A percentile compares a stretch with the other conserved stretches of the same genome.
These are phyloP conservation scores for Hypotaenidia philippensis DNA, from an alignment of 2,797 vertebrate genomes.

Conservation along the genomic window DNA sequence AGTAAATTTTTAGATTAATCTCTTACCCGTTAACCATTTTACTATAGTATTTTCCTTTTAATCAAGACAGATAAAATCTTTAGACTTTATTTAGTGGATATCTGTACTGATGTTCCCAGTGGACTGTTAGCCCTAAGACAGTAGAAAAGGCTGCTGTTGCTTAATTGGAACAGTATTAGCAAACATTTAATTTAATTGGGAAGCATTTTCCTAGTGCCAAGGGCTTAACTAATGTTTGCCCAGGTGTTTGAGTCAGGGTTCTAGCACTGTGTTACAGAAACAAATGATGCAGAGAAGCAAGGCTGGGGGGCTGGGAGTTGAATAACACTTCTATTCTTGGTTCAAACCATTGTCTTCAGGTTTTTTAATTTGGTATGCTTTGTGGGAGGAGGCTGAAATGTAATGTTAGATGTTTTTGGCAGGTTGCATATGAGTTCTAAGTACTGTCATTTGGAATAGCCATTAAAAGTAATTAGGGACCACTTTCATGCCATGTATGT, in stretches of 20 bases:
- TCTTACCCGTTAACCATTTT: not conserved
- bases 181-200: slow-evolving; percentile 19
- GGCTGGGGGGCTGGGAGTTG: not conserved
- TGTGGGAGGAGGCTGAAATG: accelerated
- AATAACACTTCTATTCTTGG: not conserved
- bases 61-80: not conserved
- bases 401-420: not conserved
- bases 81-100: not conserved
- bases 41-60: not conserved
- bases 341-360: not conserved
- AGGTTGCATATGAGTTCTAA: not conserved
- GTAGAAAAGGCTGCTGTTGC: not conserved
- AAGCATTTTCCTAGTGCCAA: not conserved
- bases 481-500: not conserved
- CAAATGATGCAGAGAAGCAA: not conserved
- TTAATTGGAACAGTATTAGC: slow-evolving; percentile 30
- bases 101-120: not conserved
- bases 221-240: slow-evolving; percentile 8
- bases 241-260: not conserved
- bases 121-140: not conserved
- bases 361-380: not conserved
- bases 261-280: not conserved
- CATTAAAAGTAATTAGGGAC: not conserved
- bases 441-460: not conserved
- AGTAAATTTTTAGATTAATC: not conserved